Conservation (phyloP, 2,113 vertebrate species). For the Litocranius walleri region DNA sequence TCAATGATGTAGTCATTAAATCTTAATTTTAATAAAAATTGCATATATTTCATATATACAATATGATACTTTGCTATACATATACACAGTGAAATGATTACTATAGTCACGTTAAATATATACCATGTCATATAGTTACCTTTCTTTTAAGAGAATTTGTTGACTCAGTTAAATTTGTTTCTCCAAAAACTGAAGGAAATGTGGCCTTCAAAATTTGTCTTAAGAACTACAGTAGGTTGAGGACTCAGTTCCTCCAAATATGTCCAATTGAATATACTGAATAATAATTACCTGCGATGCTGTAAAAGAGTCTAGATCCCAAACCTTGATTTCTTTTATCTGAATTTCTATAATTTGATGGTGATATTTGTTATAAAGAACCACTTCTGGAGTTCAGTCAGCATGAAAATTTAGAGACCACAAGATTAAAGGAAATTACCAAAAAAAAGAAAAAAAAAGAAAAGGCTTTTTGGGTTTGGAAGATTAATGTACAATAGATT, state of each 20-base stretch:
- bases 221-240: background rate
- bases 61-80: background rate
- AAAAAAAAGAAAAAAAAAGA: background rate
- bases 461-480: background rate
- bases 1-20: background rate
- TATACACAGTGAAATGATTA: background rate
- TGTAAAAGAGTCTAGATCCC: background rate
- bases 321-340: background rate
- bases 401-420: background rate
- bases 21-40: background rate
- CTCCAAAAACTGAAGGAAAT: background rate
- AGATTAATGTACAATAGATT: background rate
- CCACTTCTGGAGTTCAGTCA: background rate
- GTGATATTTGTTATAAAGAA: background rate
- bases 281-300: background rate
- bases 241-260: background rate
- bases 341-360: background rate
- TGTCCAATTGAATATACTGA: fast-evolving
- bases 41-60: background rate
- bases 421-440: background rate
- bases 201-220: background rate
- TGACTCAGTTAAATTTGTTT: background rate
- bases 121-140: background rate
- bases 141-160: background rate
- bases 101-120: background rate